Base-by-base conservation (phyloP, 2,797 vertebrate genomes). In the Peromyscus aztecus region DNA sequence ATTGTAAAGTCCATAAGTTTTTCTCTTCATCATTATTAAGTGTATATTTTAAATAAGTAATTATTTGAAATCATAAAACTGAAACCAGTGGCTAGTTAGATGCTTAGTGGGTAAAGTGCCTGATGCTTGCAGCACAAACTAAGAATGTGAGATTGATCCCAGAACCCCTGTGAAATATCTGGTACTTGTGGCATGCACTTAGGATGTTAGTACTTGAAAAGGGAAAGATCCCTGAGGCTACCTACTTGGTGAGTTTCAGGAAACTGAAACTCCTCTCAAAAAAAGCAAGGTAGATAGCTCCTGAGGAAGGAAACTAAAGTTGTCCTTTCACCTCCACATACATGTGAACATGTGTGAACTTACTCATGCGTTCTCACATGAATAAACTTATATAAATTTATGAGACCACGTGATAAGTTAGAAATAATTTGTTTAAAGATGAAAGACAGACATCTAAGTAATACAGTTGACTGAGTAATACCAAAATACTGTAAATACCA, bases 51-150 rank as follows among this genome's bases (percentile, higher is more conserved):
- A 93, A 14, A 55, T 40, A 6, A 6, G 43, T 75, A 7, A 81
- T 71, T 1, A 40, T 90, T 63, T 57, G n/a, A 89, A 83, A 84
- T 76, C 88, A 77, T 17, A 96, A 85, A 89, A 82, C n/a, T 29
- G 0, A 90, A 84, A 57, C 2, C 6, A 13, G 6, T 31, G 5
- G 11, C 24, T 88, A 23, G 9, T 37, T 19, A 73, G 2, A 40
- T 40, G 16, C 23, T 17, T 4, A 13, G 9, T 31, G 49, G 4
- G 7, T 37, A 55, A 19, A 55, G 21, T 55, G 4, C 14, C 34
- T 86, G 10, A 0, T 34, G 3, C 23, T 55, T 55, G 9, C 10
- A 19, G 63, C 49, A n/a, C 63, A 87, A 71, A 17, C 1, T 55
- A 71, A 37, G 7, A n/a, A 37, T 4, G 7, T 37, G 14, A 37